Percentiles rank a stretch among this genome's conserved stretches.
These are phyloP conservation scores for Scaptodrosophila lebanonensis DNA, from an alignment of 1,140 invertebrate species.

Conservation along the genomic window DNA sequence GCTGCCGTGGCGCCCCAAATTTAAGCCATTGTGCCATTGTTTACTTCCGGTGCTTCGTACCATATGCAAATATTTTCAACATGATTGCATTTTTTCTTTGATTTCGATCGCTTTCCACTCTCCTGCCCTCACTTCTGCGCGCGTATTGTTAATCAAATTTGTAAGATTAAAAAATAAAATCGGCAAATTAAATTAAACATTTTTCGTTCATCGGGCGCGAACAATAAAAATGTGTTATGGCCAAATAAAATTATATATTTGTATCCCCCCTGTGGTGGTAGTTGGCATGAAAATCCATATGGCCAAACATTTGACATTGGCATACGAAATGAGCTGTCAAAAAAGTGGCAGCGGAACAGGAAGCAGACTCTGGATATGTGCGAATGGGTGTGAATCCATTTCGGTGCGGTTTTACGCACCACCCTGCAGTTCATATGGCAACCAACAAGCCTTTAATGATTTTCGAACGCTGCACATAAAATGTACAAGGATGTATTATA, in stretches of 20 bases:
- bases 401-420: too few species aligned
- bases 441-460: too few species aligned
- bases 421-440: too few species aligned
- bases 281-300: too few species aligned
- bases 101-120: constrained; percentile 27
- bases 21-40: constrained; percentile 42
- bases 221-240: constrained; percentile 16
- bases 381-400: too few species aligned
- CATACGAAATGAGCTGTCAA: too few species aligned
- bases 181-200: constrained; percentile 4
- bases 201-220: too few species aligned
- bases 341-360: too few species aligned
- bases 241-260: constrained; percentile 29
- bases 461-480: too few species aligned
- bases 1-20: constrained; percentile 13
- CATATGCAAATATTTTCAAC: constrained; percentile 72
- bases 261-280: neutral
- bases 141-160: constrained; percentile 40
- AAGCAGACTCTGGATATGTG: too few species aligned
- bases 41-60: constrained; percentile 64
- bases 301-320: too few species aligned
- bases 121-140: constrained; percentile 6
- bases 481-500: too few species aligned
- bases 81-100: constrained; percentile 65
- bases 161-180: constrained; percentile 40